Evolutionary conservation across 1,140 invertebrate species (phyloP), one percentile per base, ranked within the genome.

Genomic region (Nasonia vitripennis): DNA sequence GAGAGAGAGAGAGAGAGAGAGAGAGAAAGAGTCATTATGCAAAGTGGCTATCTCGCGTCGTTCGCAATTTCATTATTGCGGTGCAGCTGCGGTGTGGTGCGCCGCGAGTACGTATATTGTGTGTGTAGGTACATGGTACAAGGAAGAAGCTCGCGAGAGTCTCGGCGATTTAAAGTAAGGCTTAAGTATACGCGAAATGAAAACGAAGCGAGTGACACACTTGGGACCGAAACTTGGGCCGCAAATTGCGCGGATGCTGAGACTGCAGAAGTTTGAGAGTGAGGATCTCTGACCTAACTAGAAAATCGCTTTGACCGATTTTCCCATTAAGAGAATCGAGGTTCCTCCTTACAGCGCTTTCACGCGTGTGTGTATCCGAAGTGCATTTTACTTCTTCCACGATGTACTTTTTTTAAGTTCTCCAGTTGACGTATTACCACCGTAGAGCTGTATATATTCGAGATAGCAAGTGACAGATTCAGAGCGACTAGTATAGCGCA

Each of bases 1-100:
- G 27, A 27, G 34, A 67, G 41, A 85, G 14, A 74, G 14, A 67
- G 79, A 85, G 51, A 74, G 34, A 27, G 27, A 27, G 27, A 27
- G 34, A 67, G 74, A 74, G 55, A 71, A 70, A 86, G 78, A 78
- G 45, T 34, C 70, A 86, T 86, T 81, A 70, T 78, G 79, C 55
- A 86, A 81, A 75, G 71, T 77, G 48, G 48, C 41, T 37, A 77
- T 77, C 84, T 81, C 62, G 73, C 73, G 78, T 70, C 73, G 78
- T 70, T 70, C 70, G 31, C 75, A 71, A 41, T 70, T 62, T 45
- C 68, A 74, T 68, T 37, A 75, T 31, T 71, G 51, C 78, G 23
- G 79, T 80, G 17, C 20, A 4, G 17, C 17, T 62, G 55, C 20
- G 55, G 55, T 62, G 48, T 12, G 48, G 48, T 27, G 1, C 27